Percentiles rank a stretch among this genome's conserved stretches.
Conservation (phyloP, 1,140 invertebrate species). For the Diabrotica virgifera region DNA sequence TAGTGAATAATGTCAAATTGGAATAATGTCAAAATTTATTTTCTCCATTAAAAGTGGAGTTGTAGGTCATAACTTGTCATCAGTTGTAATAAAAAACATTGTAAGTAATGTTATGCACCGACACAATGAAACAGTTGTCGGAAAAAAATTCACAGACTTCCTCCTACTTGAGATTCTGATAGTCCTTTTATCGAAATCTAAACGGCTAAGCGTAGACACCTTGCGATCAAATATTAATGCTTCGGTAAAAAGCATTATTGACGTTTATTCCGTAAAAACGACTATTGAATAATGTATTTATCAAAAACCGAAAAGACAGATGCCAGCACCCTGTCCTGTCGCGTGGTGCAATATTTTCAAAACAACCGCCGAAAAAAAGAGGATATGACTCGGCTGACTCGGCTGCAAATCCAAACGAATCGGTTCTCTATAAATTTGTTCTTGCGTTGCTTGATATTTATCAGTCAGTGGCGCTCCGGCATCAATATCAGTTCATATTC, state of each 20-base stretch:
- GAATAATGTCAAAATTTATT: no score
- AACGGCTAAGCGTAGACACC: slow-evolving; percentile 10
- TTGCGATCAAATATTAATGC: slow-evolving; percentile 26
- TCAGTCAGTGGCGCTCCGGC: background rate
- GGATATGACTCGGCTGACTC: slow-evolving; percentile 6
- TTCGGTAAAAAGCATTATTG: slow-evolving; percentile 6
- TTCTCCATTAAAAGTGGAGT: no score
- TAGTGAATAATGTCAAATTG: no score
- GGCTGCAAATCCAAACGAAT: slow-evolving; percentile 35
- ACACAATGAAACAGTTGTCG: no score
- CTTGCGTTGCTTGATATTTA: slow-evolving; percentile 14
- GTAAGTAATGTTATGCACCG: no score
- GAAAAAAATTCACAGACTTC: no score
- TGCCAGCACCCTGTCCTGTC: slow-evolving; percentile 22
- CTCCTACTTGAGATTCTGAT: no score
- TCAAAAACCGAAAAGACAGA: slow-evolving; percentile 28
- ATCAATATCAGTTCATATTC: background rate
- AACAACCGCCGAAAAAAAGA: slow-evolving; percentile 29
- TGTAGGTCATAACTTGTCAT: no score
- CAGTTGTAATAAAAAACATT: no score
- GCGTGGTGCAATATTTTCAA: slow-evolving; percentile 29
- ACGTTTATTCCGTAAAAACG: slow-evolving; percentile 7
- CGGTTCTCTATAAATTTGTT: slow-evolving; percentile 41
- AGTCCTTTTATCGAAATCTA: no score
- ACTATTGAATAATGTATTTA: slow-evolving; percentile 32